Evolutionary conservation across 2,888 invertebrate species (phyloP).

Genomic region (Thera obeliscata): DNA sequence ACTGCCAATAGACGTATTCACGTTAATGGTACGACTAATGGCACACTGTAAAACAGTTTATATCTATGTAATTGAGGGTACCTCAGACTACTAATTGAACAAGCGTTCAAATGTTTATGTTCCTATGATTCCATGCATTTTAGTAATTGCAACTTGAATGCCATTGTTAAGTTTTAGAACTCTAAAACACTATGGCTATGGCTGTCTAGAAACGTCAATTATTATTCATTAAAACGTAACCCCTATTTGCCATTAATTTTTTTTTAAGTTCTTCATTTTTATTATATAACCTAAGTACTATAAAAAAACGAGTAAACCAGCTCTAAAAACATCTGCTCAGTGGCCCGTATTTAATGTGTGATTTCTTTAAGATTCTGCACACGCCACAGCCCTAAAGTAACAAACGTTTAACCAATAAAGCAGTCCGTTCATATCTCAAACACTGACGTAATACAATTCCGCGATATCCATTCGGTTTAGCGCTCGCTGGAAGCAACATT

Average conservation of each 20-base stretch:
- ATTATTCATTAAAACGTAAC: background rate
- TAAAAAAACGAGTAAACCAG: too few relatives aligned
- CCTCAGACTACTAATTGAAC: conserved; percentile 33
- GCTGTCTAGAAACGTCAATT: conserved; percentile 2
- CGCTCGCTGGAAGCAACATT: conserved; percentile 66
- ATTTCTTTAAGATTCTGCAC: conserved; percentile 5
- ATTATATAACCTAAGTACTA: too few relatives aligned
- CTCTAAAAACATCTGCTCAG: background rate
- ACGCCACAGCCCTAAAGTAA: conserved; percentile 29
- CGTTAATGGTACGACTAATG: conserved; percentile 42
- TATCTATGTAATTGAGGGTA: conserved; percentile 46
- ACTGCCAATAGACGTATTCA: conserved; percentile 51
- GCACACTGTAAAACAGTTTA: conserved; percentile 53
- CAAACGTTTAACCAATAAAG: conserved; percentile 38
- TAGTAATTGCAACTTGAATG: conserved; percentile 19
- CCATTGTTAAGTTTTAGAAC: conserved; percentile 24
- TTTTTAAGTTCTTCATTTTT: too few relatives aligned
- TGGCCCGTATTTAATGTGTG: conserved; percentile 1
- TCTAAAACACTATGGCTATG: conserved; percentile 15
- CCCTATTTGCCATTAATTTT: too few relatives aligned
- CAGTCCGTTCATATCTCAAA: conserved; percentile 45
- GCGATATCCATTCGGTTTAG: conserved; percentile 52
- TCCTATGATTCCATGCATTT: conserved; percentile 27
- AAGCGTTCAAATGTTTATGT: conserved; percentile 31
- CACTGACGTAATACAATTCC: conserved; percentile 46